Percentiles rank a stretch among this genome's conserved stretches.
These are phyloP conservation scores for Drosophila setosimentum DNA, from an alignment of 2,888 invertebrate species.

Conservation along the genomic window DNA sequence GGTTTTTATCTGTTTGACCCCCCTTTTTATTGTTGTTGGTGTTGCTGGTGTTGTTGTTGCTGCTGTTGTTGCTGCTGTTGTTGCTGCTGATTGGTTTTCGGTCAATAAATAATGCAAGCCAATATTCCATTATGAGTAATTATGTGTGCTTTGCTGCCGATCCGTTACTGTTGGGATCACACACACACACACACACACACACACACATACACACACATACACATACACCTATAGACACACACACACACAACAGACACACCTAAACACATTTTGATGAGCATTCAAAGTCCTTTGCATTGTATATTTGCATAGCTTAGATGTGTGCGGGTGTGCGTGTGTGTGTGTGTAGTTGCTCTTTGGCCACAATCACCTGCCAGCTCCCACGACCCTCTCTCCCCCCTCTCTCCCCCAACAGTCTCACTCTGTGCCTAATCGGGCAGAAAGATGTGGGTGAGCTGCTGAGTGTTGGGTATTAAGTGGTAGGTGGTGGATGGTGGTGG, in stretches of 20 bases:
- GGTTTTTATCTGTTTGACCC: conserved; percentile 31
- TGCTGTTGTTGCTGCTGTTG: neutral
- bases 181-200: neutral
- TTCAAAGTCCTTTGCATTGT: neutral
- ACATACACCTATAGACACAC: too few species aligned
- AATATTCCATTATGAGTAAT: conserved; percentile 67
- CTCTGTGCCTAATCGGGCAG: conserved; percentile 49
- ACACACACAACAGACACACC: neutral
- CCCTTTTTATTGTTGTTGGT: neutral
- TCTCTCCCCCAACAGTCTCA: neutral
- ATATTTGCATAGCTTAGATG: neutral
- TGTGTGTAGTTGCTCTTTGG: neutral
- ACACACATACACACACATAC: neutral
- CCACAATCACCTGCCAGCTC: conserved; percentile 18
- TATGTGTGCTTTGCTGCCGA: conserved; percentile 47
- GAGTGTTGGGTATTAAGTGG: neutral
- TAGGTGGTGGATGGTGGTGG: neutral
- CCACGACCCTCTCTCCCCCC: neutral
- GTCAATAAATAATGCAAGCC: conserved; percentile 59
- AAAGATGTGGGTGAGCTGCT: conserved; percentile 22
- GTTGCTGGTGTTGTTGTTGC: too few species aligned
- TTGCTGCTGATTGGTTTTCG: conserved; percentile 13
- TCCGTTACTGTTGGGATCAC: conserved; percentile 2
- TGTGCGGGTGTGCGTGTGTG: too few species aligned
- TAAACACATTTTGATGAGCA: conserved; percentile 4